phyloP scores from a whole-genome alignment of 1,140 invertebrate species.

The Camponotus floridanus region DNA sequence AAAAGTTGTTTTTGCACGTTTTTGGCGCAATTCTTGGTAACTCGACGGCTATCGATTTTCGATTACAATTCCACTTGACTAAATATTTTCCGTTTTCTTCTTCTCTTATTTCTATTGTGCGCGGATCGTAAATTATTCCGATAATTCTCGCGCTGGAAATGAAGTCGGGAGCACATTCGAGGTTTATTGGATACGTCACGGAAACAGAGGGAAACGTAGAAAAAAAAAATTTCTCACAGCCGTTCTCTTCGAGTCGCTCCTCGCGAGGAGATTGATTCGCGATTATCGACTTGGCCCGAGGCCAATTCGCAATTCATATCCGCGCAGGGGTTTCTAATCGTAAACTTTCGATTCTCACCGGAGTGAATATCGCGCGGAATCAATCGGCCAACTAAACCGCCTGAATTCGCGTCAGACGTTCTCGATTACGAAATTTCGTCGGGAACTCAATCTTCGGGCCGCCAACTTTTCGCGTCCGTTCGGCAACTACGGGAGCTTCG shows the following conservation, averaged over 20 bases:
- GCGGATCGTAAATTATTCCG: background rate
- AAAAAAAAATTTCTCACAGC: background rate
- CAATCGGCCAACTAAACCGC: constrained; percentile 20
- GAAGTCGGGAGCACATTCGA: background rate
- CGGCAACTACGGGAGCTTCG: background rate
- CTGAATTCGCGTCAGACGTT: constrained; percentile 26
- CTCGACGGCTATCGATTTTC: too few relatives aligned
- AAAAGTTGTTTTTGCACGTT: background rate
- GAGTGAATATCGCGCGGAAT: constrained; percentile 24
- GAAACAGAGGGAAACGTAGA: background rate
- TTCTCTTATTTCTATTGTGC: too few relatives aligned
- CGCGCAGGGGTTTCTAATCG: constrained; percentile 17
- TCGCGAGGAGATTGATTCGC: constrained; percentile 28
- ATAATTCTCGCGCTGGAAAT: background rate
- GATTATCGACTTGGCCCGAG: constrained; percentile 27
- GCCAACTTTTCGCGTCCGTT: constrained; percentile 1
- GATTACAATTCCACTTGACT: background rate
- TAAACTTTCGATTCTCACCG: constrained; percentile 27
- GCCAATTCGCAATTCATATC: constrained; percentile 47
- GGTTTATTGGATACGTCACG: background rate
- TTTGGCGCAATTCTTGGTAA: too few relatives aligned
- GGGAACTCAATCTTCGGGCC: constrained; percentile 10
- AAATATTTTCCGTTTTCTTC: too few relatives aligned
- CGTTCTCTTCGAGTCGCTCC: background rate
- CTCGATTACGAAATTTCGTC: constrained; percentile 55